A percentile compares a stretch with the other conserved stretches of the same genome.
Conservation (phyloP, 2,888 invertebrate genomes). For the Malthinus flaveolus region DNA sequence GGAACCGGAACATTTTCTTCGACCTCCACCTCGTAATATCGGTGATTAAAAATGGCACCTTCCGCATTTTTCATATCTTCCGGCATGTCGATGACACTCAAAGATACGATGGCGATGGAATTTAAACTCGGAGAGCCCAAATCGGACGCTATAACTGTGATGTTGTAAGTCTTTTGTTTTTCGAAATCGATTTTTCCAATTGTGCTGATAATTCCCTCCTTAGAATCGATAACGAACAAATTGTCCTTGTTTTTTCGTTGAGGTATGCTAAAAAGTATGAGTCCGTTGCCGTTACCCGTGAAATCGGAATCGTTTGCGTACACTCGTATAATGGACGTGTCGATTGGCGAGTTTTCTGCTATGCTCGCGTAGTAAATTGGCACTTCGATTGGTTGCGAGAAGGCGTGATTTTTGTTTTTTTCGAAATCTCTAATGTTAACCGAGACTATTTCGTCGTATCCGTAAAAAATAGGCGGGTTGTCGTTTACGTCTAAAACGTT, state of each 20-base stretch:
- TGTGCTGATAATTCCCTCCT: constrained; percentile 81
- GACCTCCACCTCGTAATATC: constrained; percentile 80
- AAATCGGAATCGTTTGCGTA: constrained; percentile 86
- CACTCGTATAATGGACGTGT: constrained; percentile 73
- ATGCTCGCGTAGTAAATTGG: constrained; percentile 78
- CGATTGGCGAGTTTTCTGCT: constrained; percentile 74
- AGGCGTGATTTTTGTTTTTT: constrained; percentile 58
- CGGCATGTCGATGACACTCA: constrained; percentile 69
- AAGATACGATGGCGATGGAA: constrained; percentile 72
- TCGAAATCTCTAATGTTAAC: constrained; percentile 55
- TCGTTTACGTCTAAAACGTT: constrained; percentile 84
- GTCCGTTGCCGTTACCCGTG: constrained; percentile 82
- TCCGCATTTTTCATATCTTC: constrained; percentile 55
- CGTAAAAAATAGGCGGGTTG: constrained; percentile 78
- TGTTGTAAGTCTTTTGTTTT: constrained; percentile 66
- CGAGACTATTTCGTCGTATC: constrained; percentile 68
- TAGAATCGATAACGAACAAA: constrained; percentile 80
- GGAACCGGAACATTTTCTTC: constrained; percentile 81
- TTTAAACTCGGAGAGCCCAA: constrained; percentile 82
- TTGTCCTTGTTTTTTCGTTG: constrained; percentile 65
- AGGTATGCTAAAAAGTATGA: constrained; percentile 76
- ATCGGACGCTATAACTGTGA: constrained; percentile 83
- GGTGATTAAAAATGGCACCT: constrained; percentile 53
- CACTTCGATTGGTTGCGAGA: constrained; percentile 60
- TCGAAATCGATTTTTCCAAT: constrained; percentile 75